Conservation (phyloP, 2,888 invertebrate genomes). For the Andrena fulva region DNA sequence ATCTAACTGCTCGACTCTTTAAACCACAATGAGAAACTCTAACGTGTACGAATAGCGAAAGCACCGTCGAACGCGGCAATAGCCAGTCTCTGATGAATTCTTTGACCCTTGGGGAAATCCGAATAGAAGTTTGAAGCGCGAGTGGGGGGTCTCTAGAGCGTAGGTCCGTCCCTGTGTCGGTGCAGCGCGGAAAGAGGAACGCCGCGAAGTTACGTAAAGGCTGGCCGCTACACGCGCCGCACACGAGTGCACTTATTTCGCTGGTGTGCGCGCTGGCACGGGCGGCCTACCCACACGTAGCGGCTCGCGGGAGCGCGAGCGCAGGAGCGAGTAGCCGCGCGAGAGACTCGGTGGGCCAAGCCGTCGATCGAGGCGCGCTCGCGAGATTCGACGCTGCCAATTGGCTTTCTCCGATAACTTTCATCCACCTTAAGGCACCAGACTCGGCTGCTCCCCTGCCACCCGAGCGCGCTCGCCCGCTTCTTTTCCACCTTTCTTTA, state of each 20-base stretch:
- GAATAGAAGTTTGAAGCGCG: background rate
- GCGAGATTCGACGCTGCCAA: slow-evolving; percentile 76
- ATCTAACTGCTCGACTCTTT: too few species aligned
- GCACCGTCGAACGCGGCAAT: too few species aligned
- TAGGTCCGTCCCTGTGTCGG: slow-evolving; percentile 64
- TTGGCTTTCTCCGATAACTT: slow-evolving; percentile 85
- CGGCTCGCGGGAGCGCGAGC: slow-evolving; percentile 6
- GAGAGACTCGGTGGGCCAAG: slow-evolving; percentile 9
- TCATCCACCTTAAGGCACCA: slow-evolving; percentile 78
- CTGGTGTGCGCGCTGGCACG: slow-evolving; percentile 32
- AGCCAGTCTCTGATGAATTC: background rate
- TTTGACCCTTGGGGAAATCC: background rate
- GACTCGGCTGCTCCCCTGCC: slow-evolving; percentile 7
- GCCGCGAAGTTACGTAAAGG: slow-evolving; percentile 76
- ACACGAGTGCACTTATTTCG: slow-evolving; percentile 65
- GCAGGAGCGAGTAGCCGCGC: slow-evolving; percentile 1
- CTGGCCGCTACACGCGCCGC: slow-evolving; percentile 46
- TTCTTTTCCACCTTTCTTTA: slow-evolving; percentile 81
- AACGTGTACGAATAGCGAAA: too few species aligned
- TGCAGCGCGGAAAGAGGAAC: slow-evolving; percentile 72
- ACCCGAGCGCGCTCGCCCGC: slow-evolving; percentile 38
- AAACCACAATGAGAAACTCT: too few species aligned
- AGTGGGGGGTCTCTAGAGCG: slow-evolving; percentile 5
- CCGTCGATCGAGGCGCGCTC: slow-evolving; percentile 32
- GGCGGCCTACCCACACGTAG: background rate